Base-by-base conservation (phyloP, 2,888 invertebrate species). In the Cosmia pyralina region DNA sequence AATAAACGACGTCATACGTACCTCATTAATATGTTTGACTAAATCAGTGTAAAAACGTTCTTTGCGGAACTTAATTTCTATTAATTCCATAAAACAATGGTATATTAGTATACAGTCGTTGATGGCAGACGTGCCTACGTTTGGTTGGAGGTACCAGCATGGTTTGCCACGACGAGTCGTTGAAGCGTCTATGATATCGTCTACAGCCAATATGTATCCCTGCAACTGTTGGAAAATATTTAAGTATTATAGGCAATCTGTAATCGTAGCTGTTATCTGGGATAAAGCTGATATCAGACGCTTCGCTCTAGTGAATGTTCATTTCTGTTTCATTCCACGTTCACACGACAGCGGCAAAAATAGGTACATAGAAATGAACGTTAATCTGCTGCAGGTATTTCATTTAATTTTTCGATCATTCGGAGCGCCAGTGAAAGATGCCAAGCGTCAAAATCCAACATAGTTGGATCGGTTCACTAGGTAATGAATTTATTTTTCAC, bases 51-150 rank as follows among this genome's bases (percentile, higher is more conserved):
- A 72, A 34, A 62, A 66, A 2, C 75, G 75, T 66, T 69, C 66
- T 11, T 75, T 64, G 11, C n/a, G 57, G n/a, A 83, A 83, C 19
- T 80, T 63, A 1, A 46, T 48, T 28, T 69, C 41, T 17, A 81
- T 4, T 11, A 81, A 15, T 71, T 83, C 81, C 62, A 72, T 57
- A 55, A 69, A 34, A 52, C 63, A 67, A 22, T 66, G 69, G n/a
- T 75, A 44, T 38, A 83, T 67, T 3, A 81, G 63, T 13, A 71
- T 11, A 17, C 69, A 59, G 69, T 81, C 81, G 17, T 85, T 85
- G 17, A 77, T 62, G 1, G 85, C 81, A n/a, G 63, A 19, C 0
- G 69, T 38, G 15, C 81, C 81, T 8, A 81, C 70, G 13, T 69
- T 10, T 5, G 75, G 75, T 13, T 48, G 68, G 4, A 71, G 66